phyloP scores from a whole-genome alignment of 2,797 vertebrate species.

The Okamejei kenojei region DNA sequence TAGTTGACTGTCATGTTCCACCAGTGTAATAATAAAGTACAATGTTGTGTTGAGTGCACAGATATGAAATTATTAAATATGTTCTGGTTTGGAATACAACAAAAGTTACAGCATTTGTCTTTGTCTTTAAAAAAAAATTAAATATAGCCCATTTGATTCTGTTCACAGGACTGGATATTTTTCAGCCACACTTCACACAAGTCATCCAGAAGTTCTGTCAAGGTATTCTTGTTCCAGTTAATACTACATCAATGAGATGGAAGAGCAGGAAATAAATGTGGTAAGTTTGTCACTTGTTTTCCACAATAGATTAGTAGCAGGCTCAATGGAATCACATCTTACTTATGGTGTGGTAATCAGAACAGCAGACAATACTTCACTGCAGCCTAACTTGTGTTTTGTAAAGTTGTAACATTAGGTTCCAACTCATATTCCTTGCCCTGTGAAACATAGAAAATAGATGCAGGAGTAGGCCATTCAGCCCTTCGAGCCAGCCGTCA shows the following conservation, averaged over 20 bases:
- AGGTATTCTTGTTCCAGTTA: neutral
- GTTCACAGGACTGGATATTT: neutral
- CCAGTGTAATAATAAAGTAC: neutral
- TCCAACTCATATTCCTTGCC: too few species aligned
- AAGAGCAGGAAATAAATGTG: neutral
- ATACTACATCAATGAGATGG: neutral
- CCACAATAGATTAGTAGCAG: neutral
- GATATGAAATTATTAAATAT: neutral
- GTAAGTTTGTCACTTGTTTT: neutral
- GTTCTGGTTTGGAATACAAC: neutral
- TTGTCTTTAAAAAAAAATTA: neutral
- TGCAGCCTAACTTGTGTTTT: too few species aligned
- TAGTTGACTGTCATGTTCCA: neutral
- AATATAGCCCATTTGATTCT: neutral
- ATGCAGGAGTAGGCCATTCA: too few species aligned
- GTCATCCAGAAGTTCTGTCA: neutral
- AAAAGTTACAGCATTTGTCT: neutral
- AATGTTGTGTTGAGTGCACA: neutral
- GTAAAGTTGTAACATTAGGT: too few species aligned
- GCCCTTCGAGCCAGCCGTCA: too few species aligned
- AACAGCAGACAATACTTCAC: too few species aligned
- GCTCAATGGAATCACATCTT: too few species aligned
- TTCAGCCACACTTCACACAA: neutral
- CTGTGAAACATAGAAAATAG: too few species aligned
- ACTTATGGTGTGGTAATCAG: too few species aligned